Conservation (phyloP, 2,797 vertebrate genomes). For the Cuculus canorus region DNA sequence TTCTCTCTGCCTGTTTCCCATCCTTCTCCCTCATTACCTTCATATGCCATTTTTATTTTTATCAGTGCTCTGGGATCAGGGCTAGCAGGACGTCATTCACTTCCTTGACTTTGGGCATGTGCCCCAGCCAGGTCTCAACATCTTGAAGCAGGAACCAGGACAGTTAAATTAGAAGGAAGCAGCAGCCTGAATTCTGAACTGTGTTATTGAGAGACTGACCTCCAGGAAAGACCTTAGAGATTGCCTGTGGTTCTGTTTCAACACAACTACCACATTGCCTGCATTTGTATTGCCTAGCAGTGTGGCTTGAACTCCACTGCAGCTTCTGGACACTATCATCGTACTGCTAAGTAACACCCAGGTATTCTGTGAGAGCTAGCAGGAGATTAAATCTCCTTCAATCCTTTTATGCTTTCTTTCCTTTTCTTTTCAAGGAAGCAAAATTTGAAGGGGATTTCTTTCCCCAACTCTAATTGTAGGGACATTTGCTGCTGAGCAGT, state of each 20-base stretch:
- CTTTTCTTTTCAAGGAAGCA: neutral
- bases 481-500: neutral
- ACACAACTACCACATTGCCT: no score
- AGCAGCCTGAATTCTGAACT: neutral
- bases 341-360: neutral
- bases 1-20: neutral
- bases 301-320: no score
- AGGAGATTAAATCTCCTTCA: neutral
- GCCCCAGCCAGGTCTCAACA: neutral
- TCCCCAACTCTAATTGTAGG: neutral
- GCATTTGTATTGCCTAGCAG: neutral
- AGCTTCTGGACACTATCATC: no score
- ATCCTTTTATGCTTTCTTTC: neutral
- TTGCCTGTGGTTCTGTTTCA: neutral
- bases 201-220: fast-evolving
- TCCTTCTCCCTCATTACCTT: neutral
- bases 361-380: neutral
- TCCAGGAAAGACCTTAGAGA: neutral
- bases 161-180: neutral
- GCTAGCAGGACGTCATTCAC: neutral
- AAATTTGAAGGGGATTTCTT: neutral
- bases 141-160: neutral
- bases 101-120: neutral
- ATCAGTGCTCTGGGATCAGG: neutral
- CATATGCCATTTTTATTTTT: neutral